A percentile compares a stretch with the other conserved stretches of the same genome.
These are phyloP conservation scores for Brienomyrus longianalis DNA, from an alignment of 2,113 vertebrate genomes.

Conservation along the genomic window DNA sequence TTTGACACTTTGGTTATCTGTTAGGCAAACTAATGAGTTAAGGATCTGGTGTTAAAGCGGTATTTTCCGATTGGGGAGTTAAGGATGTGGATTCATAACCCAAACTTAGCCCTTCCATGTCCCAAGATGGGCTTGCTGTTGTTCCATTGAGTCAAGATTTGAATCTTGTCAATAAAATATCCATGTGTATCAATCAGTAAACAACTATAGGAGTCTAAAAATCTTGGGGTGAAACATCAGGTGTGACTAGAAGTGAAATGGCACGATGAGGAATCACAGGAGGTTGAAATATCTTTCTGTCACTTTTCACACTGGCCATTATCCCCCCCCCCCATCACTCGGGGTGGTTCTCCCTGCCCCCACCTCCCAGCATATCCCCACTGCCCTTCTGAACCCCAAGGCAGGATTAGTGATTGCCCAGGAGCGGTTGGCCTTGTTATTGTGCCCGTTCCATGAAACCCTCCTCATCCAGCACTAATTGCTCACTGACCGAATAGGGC, in stretches of 20 bases:
- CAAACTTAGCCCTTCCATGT: not conserved
- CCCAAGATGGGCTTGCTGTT: not conserved
- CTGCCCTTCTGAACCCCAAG: not conserved
- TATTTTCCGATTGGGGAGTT: not conserved
- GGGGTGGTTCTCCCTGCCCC: not conserved
- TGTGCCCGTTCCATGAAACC: not conserved
- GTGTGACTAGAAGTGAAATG: not conserved
- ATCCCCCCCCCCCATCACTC: not conserved
- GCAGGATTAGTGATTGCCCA: not conserved
- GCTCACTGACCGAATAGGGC: not conserved
- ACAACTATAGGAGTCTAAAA: not conserved
- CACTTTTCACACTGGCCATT: not conserved
- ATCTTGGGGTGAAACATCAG: not conserved
- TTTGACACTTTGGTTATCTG: not conserved
- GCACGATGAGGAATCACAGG: not conserved
- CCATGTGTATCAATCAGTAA: not conserved
- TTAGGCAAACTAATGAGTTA: not conserved
- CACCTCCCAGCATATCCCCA: not conserved
- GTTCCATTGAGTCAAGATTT: not conserved
- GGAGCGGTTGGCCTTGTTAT: not conserved
- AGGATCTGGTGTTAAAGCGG: not conserved
- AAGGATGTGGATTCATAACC: not conserved
- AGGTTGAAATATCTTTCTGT: not conserved
- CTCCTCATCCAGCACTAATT: not conserved
- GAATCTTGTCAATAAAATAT: not conserved